A percentile compares a stretch with the other conserved stretches of the same genome.
Conservation (phyloP, 2,888 invertebrate genomes). For the Drosophila quinaria region DNA sequence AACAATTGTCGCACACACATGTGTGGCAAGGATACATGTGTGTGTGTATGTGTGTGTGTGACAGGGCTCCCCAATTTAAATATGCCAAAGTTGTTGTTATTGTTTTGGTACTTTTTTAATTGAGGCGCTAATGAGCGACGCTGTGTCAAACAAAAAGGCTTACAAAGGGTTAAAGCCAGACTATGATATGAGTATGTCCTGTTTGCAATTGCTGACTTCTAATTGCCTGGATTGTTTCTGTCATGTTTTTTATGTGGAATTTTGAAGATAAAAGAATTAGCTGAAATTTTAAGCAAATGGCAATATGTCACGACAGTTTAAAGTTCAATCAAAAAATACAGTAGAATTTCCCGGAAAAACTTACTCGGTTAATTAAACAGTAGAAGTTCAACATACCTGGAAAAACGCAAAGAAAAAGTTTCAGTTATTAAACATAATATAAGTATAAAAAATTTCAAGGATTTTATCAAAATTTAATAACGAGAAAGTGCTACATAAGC, state of each 20-base stretch:
- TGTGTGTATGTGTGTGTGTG: slow-evolving; percentile 4
- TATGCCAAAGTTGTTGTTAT: slow-evolving; percentile 42
- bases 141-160: slow-evolving; percentile 47
- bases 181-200: slow-evolving; percentile 19
- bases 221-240: slow-evolving; percentile 57
- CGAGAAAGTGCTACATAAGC: no score
- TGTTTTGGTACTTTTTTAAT: slow-evolving; percentile 58
- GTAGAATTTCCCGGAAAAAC: background rate
- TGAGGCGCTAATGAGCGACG: slow-evolving; percentile 67
- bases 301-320: background rate
- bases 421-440: slow-evolving; percentile 1
- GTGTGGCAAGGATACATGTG: slow-evolving; percentile 21
- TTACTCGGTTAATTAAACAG: background rate
- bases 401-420: slow-evolving; percentile 8
- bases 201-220: slow-evolving; percentile 25
- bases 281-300: background rate
- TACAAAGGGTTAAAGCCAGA: slow-evolving; percentile 46
- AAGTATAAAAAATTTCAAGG: background rate
- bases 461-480: background rate
- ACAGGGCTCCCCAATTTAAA: slow-evolving; percentile 36
- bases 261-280: background rate
- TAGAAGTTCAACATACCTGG: slow-evolving; percentile 18
- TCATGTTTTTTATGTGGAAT: slow-evolving; percentile 14
- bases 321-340: background rate
- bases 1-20: slow-evolving; percentile 66